These are phyloP conservation scores for Phaetusa simplex DNA, from an alignment of 2,113 vertebrate genomes.

Conservation along the genomic window DNA sequence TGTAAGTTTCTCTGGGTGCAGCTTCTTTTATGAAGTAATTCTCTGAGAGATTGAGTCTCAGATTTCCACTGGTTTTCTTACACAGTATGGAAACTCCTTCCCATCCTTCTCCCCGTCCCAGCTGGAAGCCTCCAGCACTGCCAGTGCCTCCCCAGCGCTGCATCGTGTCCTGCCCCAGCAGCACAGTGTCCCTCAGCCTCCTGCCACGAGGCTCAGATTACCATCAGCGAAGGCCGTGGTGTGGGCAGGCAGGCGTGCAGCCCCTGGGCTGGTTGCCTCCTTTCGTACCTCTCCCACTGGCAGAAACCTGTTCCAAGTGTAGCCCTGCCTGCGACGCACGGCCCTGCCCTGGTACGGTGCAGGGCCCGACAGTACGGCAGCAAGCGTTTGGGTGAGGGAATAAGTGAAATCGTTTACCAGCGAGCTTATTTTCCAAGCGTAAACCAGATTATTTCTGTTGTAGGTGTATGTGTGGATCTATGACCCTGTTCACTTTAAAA, in stretches of 20 bases:
- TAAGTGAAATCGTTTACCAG: neutral
- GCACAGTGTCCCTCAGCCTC: neutral
- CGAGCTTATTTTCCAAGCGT: neutral
- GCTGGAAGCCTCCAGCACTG: neutral
- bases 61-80: neutral
- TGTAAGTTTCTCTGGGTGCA: neutral
- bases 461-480: conserved; percentile 99
- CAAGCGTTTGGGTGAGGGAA: neutral
- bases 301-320: neutral
- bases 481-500: conserved; percentile 98
- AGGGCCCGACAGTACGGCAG: neutral
- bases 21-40: neutral
- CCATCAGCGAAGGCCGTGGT: neutral
- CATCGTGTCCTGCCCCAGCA: neutral
- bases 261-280: neutral
- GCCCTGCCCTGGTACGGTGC: neutral
- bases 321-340: accelerated
- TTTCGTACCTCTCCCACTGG: neutral
- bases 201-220: neutral
- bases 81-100: neutral
- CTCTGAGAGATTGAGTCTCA: neutral
- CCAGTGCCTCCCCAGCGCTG: neutral
- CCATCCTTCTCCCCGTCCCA: neutral
- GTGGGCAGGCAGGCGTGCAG: neutral
- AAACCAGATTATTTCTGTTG: conserved; percentile 50